These are phyloP conservation scores for Cuculus canorus DNA, from an alignment of 2,797 vertebrate genomes.

Conservation along the genomic window DNA sequence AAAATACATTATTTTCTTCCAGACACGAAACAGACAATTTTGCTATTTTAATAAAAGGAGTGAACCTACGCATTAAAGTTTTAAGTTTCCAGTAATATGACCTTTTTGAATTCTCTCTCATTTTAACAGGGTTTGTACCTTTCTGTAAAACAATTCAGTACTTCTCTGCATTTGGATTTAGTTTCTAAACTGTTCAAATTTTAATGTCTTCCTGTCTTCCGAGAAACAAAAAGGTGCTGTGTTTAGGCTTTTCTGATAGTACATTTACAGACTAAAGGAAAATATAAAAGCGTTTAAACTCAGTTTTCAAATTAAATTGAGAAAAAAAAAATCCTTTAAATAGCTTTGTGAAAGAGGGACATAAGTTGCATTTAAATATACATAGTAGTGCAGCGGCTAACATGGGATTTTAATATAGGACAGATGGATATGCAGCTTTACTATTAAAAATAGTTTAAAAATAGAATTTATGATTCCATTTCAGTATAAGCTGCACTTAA, in stretches of 20 bases:
- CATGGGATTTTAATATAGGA: neutral
- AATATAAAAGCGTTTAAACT: conserved; percentile 56
- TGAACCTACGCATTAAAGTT: conserved; percentile 68
- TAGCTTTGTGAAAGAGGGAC: neutral
- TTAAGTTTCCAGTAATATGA: conserved; percentile 39
- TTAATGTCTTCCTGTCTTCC: conserved; percentile 66
- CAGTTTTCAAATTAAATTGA: conserved; percentile 57
- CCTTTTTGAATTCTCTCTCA: conserved; percentile 26
- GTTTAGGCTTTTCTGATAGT: conserved; percentile 59
- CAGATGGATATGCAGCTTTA: neutral
- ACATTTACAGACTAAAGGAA: conserved; percentile 57
- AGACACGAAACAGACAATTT: neutral
- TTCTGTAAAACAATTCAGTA: conserved; percentile 61
- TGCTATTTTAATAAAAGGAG: conserved; percentile 43
- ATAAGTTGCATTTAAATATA: conserved; percentile 1
- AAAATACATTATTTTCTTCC: neutral
- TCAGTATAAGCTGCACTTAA: neutral
- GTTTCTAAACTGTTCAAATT: conserved; percentile 69
- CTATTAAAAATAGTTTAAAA: neutral
- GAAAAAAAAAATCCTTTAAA: conserved; percentile 51
- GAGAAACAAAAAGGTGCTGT: conserved; percentile 64
- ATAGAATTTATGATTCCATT: neutral
- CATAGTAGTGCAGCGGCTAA: neutral
- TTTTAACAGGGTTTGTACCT: conserved; percentile 54
- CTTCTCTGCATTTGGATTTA: conserved; percentile 63